Evolutionary conservation across 2,888 invertebrate species (phyloP).

Genomic region (Pteria penguin): DNA sequence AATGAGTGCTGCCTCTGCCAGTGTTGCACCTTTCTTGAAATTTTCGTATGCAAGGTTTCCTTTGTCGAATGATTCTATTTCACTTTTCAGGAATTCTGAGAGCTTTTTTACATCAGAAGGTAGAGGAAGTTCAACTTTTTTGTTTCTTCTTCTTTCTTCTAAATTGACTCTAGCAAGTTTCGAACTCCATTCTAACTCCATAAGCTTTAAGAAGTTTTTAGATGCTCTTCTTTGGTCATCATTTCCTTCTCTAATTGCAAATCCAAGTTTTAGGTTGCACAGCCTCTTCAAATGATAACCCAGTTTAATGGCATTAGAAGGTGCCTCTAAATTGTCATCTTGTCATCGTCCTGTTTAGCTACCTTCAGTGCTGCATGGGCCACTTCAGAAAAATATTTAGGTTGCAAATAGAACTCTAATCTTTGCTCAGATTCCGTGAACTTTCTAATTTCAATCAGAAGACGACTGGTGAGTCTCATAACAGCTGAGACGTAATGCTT

Average conservation of each 20-base stretch:
- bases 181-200: conserved; percentile 13
- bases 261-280: neutral
- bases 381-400: conserved; percentile 1
- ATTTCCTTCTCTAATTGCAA: conserved; percentile 14
- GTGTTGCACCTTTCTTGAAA: neutral
- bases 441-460: neutral
- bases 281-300: conserved; percentile 24
- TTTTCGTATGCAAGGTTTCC: conserved; percentile 8
- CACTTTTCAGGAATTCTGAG: neutral
- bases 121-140: conserved; percentile 5
- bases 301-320: conserved; percentile 29
- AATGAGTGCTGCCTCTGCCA: neutral
- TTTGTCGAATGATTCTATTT: conserved; percentile 13
- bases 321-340: conserved; percentile 18
- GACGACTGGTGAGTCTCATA: conserved; percentile 7
- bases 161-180: conserved; percentile 9
- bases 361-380: conserved; percentile 13
- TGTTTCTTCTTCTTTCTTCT: conserved; percentile 9
- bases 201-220: conserved; percentile 14
- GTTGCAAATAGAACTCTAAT: conserved; percentile 8
- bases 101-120: conserved; percentile 25
- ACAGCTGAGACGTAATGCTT: conserved; percentile 21
- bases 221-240: conserved; percentile 1
- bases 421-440: neutral
- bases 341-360: conserved; percentile 19